phyloP scores from a whole-genome alignment of 2,797 vertebrate genomes.

The Anisognathus igniventris region DNA sequence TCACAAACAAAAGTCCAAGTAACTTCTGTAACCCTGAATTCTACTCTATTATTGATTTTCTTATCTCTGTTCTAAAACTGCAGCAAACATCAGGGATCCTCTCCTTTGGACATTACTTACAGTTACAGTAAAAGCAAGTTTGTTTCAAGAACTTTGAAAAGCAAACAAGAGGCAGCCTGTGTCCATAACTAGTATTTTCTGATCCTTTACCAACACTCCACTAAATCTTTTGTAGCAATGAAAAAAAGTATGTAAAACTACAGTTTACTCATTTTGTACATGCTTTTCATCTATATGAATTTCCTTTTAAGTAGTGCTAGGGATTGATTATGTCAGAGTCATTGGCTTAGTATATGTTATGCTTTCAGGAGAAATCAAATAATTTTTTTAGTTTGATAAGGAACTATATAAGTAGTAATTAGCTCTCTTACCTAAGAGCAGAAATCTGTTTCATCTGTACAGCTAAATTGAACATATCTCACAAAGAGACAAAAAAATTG shows the following conservation, averaged over 20 bases:
- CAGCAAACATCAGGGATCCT: neutral
- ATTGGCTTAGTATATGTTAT: neutral
- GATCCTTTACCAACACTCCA: neutral
- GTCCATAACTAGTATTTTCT: neutral
- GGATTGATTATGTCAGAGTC: neutral
- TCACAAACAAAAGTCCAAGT: neutral
- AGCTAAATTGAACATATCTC: neutral
- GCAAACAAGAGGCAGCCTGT: neutral
- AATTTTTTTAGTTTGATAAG: neutral
- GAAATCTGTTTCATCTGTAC: neutral
- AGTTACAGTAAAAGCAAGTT: neutral
- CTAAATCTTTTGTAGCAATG: neutral
- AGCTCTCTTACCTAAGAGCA: neutral
- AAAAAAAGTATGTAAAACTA: neutral
- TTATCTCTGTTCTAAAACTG: neutral
- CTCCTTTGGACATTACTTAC: neutral
- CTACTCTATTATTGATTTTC: neutral
- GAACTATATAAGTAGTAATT: neutral
- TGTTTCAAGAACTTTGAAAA: neutral
- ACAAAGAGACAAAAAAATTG: neutral
- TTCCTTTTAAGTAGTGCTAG: neutral
- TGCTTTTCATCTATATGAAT: neutral
- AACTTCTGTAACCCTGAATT: neutral
- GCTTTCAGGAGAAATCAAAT: neutral
- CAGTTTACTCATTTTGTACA: neutral